Evolutionary conservation across 92 coral and sea anemone species (phyloP), one percentile per base, ranked within the genome.

Genomic region (Phenganax subtilis): DNA sequence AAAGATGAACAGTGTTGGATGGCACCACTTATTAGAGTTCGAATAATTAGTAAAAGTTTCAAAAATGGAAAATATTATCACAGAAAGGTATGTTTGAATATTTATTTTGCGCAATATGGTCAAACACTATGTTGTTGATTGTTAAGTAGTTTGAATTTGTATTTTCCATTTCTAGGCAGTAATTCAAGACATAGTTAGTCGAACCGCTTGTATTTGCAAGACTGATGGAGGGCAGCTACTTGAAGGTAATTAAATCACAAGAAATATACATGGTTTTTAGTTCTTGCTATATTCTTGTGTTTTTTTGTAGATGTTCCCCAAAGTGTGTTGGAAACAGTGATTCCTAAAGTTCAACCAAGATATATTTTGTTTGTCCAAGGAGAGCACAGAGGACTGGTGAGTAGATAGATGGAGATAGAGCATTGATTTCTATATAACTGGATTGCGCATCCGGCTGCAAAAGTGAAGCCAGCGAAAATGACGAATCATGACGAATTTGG

Each of bases 61-160:
- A 87, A 90, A 77, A 94, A 92, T 80, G 98, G 98, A 75, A 90
- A 84, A 66, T 94, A 88, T 84, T 94, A 94, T 68, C 92, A 94
- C 29, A 90, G 69, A 70, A 94, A 94, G 92, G 98, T 91, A 25
- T 17, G 51, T 76, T 12, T 16, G 47, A 27, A 59, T 10, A 20
- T 6, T 59, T 11, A 82, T 29, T 8, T 8, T 54, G 12, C 55
- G 16, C 65, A 28, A 6, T 10, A 31, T 28, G 12, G 55, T 55
- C 29, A n/a, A 30, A 17, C 78, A 73, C 15, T 27, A 9, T 37
- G 47, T 37, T 37, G 5, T 37, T 37, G 47, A 16, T 15, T 14
- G 37, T 11, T 52, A 7, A 7, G 2, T 25, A 56, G 28, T 37
- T 14, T 64, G 9, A 9, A 25, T 47, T 75, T 10, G 16, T 27